These are phyloP conservation scores for Kobus ellipsiprymnus DNA, from an alignment of 2,113 vertebrate genomes.

Conservation along the genomic window DNA sequence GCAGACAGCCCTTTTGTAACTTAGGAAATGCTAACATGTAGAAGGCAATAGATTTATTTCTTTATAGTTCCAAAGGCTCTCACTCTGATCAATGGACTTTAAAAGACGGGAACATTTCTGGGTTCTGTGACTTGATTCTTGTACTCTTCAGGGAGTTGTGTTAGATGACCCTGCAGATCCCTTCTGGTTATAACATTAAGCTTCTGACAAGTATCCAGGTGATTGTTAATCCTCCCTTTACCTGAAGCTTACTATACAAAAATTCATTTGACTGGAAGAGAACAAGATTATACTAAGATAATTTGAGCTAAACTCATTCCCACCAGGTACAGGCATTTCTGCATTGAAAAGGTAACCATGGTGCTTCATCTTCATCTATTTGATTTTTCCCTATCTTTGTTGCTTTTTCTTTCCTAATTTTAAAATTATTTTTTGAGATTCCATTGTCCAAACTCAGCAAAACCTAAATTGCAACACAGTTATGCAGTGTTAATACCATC, in stretches of 20 bases:
- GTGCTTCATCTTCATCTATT: conserved; percentile 3
- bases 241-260: conserved; percentile 8
- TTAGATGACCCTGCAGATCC: conserved; percentile 30
- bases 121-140: conserved; percentile 24
- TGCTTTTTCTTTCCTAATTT: background rate
- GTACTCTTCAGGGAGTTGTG: background rate
- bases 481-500: background rate
- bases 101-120: conserved; percentile 25
- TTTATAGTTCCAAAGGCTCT: background rate
- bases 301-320: background rate
- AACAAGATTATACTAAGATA: conserved; percentile 8
- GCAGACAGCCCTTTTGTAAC: background rate
- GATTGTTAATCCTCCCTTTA: conserved; percentile 25
- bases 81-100: background rate
- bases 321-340: background rate
- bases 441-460: background rate
- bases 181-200: background rate
- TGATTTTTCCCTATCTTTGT: conserved; percentile 28
- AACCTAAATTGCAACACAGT: background rate
- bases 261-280: conserved; percentile 32
- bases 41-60: conserved; percentile 25
- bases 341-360: background rate
- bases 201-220: conserved; percentile 36
- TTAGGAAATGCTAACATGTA: background rate
- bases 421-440: conserved; percentile 2